Evolutionary conservation across 2,888 invertebrate species (phyloP), one percentile per base, ranked within the genome.

Genomic region (Pomacea canaliculata): DNA sequence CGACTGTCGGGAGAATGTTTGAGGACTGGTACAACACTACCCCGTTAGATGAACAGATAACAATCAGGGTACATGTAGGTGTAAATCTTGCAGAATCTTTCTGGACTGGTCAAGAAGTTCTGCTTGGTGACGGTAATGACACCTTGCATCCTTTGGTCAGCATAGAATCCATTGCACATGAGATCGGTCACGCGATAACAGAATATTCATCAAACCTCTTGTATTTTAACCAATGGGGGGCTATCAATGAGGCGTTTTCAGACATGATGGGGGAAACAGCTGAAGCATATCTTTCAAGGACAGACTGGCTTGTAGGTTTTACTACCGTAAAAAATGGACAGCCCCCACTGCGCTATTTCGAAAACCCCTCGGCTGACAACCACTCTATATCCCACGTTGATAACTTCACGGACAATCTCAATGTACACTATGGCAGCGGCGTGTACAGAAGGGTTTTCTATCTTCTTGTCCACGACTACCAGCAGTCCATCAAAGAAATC

Each of bases 201-300:
- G 81, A 83, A 37, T 79, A 81, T 56, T 75, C 78, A 18, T 83
- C 85, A 9, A 73, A 76, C 23, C 81, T 86, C 46, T 67, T 79
- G 12, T 86, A 85, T 73, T 76, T 65, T 18, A 80, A 76, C 12
- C 80, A 85, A 71, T 78, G 79, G 12, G 85, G 85, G 13, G 84
- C 82, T 37, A 79, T 86, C 12, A 84, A 84, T 70, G 85, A 86
- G 77, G 84, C 84, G 8, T 85, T 85, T 78, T 82, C 83, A 19
- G 85, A 84, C 70, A 85, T 86, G 70, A 68, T 83, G 4, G 85
- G 84, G 3, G 84, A 84, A 67, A 77, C 80, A 1, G 77, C 79
- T 5, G 82, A 83, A 62, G 76, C 73, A 8, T 84, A 76, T 70
- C 56, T 82, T 5, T 51, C 12, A 23, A 48, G 46, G 9, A 23